A percentile compares a stretch with the other conserved stretches of the same genome.
Conservation (phyloP, 2,113 vertebrate species). For the Erinaceus europaeus region DNA sequence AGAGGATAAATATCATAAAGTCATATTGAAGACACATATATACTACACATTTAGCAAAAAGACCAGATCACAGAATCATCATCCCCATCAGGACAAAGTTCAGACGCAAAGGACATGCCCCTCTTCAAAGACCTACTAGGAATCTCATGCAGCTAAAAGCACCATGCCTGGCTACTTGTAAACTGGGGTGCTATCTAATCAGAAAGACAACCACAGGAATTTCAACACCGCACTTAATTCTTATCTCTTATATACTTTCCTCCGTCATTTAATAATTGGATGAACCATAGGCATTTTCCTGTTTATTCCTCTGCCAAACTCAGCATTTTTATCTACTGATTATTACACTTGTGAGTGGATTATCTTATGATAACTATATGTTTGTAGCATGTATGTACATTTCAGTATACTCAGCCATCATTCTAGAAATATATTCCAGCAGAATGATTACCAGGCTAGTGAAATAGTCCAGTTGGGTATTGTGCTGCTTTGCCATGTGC, state of each 20-base stretch:
- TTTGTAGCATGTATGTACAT: too few species aligned
- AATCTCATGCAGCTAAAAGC: background rate
- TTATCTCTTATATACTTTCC: background rate
- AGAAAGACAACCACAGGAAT: conserved; percentile 10
- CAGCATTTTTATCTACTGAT: background rate
- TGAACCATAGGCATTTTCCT: background rate
- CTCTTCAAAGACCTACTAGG: conserved; percentile 1
- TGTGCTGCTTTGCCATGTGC: too few species aligned
- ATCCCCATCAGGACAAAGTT: background rate
- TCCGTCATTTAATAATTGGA: background rate
- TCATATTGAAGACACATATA: background rate
- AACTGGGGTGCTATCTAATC: background rate
- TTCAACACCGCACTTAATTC: background rate
- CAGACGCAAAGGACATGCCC: background rate
- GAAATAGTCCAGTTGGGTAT: too few species aligned
- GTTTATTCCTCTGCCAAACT: background rate
- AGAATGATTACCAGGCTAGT: too few species aligned
- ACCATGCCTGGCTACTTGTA: background rate
- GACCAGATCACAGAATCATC: background rate
- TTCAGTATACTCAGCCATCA: too few species aligned
- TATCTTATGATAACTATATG: background rate
- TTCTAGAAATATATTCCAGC: too few species aligned
- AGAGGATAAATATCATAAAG: background rate
- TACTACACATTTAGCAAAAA: background rate
- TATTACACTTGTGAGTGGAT: background rate